Base-by-base conservation (phyloP, 2,888 invertebrate species). In the Stenurella melanura region DNA sequence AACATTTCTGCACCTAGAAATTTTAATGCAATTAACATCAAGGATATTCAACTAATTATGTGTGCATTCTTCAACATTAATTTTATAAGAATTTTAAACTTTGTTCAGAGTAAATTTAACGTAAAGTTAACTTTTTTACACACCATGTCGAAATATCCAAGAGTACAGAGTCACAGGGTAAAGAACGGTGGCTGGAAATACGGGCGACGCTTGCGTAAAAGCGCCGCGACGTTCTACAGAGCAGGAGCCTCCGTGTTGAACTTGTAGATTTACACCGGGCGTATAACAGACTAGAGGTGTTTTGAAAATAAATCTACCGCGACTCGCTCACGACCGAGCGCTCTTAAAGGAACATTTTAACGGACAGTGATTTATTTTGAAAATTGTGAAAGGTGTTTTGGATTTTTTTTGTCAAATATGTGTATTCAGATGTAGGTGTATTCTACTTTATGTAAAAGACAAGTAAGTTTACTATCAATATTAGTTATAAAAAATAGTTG, bases 231-330 rank as follows among this genome's bases (percentile, higher is more conserved):
- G 80, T 74, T 67, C 66, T 38, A 19, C 30, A 54, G 61, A 70
- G 67, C 74, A 67, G 64, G 61, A 68, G 77, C 75, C 77, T 74
- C 69, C 75, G 77, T 74, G 69, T 61, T 78, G 80, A 79, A 85
- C 85, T 85, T 85, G 85, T 85, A 85, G 85, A 85, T 84, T 84
- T 83, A 79, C 81, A 80, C 78, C 82, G 83, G 81, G 79, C 82
- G 80, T 79, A 78, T 75, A 69, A 76, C 80, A 75, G 73, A 76
- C 75, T 79, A 78, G 82, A 78, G 75, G 78, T 79, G 81, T 42
- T 70, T 75, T 63, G 50, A 75, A 73, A 68, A 71, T 61, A 58
- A 50, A 15, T 15, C 21, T 19, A 19, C 54, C 57, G 50, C 61
- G 68, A 75, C 54, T 72, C 38, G 34, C 58, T 58, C 58, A 21